phyloP scores from a whole-genome alignment of 2,888 invertebrate genomes.

The Drosophila hawaiiensis region DNA sequence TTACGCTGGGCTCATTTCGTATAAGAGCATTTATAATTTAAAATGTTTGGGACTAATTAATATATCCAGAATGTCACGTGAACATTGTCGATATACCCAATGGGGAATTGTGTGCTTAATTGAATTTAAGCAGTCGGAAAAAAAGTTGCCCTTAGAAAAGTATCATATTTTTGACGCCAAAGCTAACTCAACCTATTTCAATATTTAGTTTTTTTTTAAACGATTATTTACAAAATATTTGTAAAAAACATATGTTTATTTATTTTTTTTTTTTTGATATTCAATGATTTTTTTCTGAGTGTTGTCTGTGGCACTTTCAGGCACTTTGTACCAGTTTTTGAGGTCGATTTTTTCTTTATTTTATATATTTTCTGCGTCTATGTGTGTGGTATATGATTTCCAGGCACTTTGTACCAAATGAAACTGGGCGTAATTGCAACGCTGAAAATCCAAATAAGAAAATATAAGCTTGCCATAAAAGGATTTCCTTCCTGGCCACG shows the following conservation, averaged over 20 bases:
- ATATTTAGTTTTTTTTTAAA: neutral
- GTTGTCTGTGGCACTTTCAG: neutral
- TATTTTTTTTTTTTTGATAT: neutral
- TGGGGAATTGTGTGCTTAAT: neutral
- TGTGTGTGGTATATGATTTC: too few relatives aligned
- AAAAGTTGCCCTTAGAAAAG: neutral
- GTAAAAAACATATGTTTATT: neutral
- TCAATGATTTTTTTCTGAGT: too few relatives aligned
- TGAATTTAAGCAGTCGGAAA: neutral
- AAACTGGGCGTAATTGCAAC: slow-evolving; percentile 12
- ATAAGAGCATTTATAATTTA: slow-evolving; percentile 2
- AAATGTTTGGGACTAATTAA: neutral
- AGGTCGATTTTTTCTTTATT: neutral
- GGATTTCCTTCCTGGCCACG: slow-evolving; percentile 27
- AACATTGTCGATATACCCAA: neutral
- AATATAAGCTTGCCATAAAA: slow-evolving; percentile 8
- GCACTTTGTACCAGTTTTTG: neutral
- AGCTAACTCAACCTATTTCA: neutral
- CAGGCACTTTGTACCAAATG: neutral
- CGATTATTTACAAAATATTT: neutral
- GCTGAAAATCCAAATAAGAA: neutral
- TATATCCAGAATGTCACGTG: neutral
- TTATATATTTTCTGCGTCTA: neutral
- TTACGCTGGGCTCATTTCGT: neutral
- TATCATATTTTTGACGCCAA: too few relatives aligned